Percentiles rank a stretch among this genome's conserved stretches.
These are phyloP conservation scores for Oligia strigilis DNA, from an alignment of 2,888 invertebrate genomes.

Conservation along the genomic window DNA sequence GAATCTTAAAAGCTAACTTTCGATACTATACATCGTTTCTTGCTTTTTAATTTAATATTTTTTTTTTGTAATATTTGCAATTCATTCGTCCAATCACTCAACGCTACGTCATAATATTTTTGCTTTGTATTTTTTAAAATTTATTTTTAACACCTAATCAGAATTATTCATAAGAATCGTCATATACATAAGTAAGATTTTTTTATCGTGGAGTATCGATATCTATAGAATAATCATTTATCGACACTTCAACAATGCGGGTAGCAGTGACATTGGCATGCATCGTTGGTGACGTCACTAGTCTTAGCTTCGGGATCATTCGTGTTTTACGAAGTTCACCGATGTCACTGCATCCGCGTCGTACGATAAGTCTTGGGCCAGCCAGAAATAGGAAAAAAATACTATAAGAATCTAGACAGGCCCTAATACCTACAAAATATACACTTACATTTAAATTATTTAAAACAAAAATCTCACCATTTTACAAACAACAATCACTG, in stretches of 20 bases:
- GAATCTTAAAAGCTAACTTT: constrained; percentile 58
- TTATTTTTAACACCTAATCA: constrained; percentile 72
- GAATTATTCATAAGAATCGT: constrained; percentile 77
- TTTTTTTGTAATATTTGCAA: constrained; percentile 47
- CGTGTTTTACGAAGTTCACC: constrained; percentile 25
- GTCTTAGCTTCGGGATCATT: constrained; percentile 28
- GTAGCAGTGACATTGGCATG: constrained; percentile 49
- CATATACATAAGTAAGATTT: constrained; percentile 68
- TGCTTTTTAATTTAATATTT: constrained; percentile 51
- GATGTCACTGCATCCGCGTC: constrained; percentile 48
- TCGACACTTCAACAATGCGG: constrained; percentile 57
- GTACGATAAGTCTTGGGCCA: constrained; percentile 69
- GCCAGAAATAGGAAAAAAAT: constrained; percentile 73
- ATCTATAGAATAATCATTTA: constrained; percentile 64
- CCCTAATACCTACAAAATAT: constrained; percentile 71
- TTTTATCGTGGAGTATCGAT: constrained; percentile 64
- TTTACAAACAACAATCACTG: constrained; percentile 67
- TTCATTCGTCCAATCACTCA: constrained; percentile 72
- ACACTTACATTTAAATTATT: constrained; percentile 67
- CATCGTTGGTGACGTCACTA: constrained; percentile 28
- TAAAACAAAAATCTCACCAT: constrained; percentile 72
- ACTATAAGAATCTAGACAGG: constrained; percentile 72
- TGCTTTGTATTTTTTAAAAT: constrained; percentile 69
- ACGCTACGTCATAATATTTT: constrained; percentile 71
- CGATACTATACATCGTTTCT: constrained; percentile 56